Conservation (phyloP, 2,797 vertebrate genomes). For the Myotis planiceps region DNA sequence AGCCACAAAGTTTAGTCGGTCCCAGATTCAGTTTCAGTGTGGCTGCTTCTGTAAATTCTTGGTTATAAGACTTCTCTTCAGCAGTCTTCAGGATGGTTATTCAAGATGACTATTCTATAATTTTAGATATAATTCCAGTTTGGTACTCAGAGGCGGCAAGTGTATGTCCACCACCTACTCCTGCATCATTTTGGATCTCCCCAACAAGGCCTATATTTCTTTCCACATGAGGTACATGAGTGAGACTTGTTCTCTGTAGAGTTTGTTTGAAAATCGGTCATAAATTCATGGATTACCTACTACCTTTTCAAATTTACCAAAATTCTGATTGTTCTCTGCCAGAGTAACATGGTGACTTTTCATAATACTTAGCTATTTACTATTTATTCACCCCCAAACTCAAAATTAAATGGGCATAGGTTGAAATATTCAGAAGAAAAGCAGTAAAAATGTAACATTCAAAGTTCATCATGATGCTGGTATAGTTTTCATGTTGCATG, state of each 20-base stretch:
- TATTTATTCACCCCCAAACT: constrained; percentile 22
- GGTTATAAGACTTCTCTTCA: not conserved
- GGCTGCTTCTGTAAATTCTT: not conserved
- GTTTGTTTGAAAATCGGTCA: not conserved
- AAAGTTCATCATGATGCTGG: not conserved
- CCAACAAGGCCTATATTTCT: not conserved
- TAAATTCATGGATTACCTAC: not conserved
- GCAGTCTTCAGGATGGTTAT: not conserved
- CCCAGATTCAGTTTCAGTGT: not conserved
- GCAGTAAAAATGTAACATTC: not conserved
- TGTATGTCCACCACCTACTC: not conserved
- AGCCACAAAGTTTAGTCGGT: not conserved
- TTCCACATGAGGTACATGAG: not conserved
- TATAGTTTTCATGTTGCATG: not conserved
- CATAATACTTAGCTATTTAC: not conserved
- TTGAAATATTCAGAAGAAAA: constrained; percentile 25
- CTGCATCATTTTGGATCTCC: not conserved
- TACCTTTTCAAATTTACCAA: constrained; percentile 15
- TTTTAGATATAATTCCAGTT: not conserved
- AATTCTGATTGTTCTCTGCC: not conserved
- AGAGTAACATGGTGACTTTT: not conserved
- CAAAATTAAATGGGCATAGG: not conserved
- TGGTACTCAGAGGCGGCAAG: not conserved
- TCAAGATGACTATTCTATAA: not conserved
- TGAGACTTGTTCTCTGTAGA: not conserved